Evolutionary conservation across 2,797 vertebrate genomes (phyloP), one percentile per base, ranked within the genome.

Genomic region (Chelmon rostratus): DNA sequence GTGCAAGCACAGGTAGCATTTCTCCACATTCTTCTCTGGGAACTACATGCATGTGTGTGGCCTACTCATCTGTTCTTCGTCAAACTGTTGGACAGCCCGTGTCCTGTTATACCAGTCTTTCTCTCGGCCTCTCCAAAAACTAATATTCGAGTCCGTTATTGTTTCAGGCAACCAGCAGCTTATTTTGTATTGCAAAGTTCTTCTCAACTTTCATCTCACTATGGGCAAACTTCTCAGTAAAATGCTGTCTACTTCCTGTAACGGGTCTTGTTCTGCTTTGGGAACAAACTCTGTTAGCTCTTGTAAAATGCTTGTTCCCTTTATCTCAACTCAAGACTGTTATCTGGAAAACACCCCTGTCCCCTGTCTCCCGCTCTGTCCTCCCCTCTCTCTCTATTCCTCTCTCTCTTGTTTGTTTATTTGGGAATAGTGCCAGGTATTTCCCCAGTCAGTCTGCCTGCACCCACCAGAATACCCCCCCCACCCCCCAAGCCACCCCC

Each of bases 341-440:
- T 92, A 90, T 91, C 91, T 76, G 66, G 78, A 86, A 86, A 83
- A 78, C 54, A 59, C 71, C 71, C 64, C 47, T 75, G 58, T 83
- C 81, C 73, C 71, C 37, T 62, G 25, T 77, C 74, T 70, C 74
- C 3, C 35, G 16, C 71, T 68, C 71, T 62, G 28, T 61, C 31
- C 3, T 23, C 25, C 28, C 31, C 28, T 44, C 58, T 42, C 68
- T 52, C 68, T 46, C 66, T 71, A 52, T 44, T 40, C n/a, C 38
- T 64, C 72, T 68, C 63, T 66, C 66, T 76, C 59, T 64, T 69
- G 85, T 92, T 92, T 93, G 93, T 96, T 94, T 94, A 89, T 89
- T 93, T 94, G 92, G 95, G 92, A 89, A 62, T 73, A 58, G 82
- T 90, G 93, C 95, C 95, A 95, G 92, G 92, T 94, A 93, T 94